Base-by-base conservation (phyloP, 2,888 invertebrate species). In the Cotesia congregata region DNA sequence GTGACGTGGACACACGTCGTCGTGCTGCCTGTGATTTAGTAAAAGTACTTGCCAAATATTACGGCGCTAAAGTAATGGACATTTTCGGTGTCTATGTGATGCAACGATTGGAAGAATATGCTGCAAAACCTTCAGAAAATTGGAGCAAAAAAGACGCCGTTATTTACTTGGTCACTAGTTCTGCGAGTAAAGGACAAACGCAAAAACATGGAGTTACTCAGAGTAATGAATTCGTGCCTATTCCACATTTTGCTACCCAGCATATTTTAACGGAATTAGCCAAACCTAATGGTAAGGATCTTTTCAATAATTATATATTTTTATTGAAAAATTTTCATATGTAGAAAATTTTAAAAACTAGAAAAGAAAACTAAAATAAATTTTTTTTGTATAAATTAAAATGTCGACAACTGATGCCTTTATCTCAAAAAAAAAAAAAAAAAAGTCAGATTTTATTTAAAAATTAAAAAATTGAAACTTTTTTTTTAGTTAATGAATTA, bases 111-210 rank as follows among this genome's bases (percentile, higher is more conserved):
- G 90, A 91, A 70, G 95, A 95, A 86, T 98, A 97, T 90, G 90
- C 91, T 0, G 93, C 93, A 85, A 93, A 95, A 85, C 96, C 97
- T 0, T 89, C 90, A 0, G 89, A 91, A 74, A 95, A 96, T 88
- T 99, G 99, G 99, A 94, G 95, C 74, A 94, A 95, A 83, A 98
- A 98, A 89, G 98, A 99, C 90, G 96, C 98, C 9, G 98, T 98
- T 1, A 93, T 99, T 83, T 99, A 97, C 91, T 92, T 99, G 83
- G 97, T 99, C 78, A 98, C 98, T 77, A 97, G 98, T 1, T 92
- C 99, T 82, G 97, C 97, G 60, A 94, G 96, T 1, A 95, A 96
- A 86, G 98, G 96, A 64, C 92, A 94, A 84, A 98, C 98, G 0
- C 94, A 95, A 85, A 95, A 94, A 86, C 95, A 96, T 85, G 98